Evolutionary conservation across 1,140 invertebrate species (phyloP).

Genomic region (Papilio aristodemus): DNA sequence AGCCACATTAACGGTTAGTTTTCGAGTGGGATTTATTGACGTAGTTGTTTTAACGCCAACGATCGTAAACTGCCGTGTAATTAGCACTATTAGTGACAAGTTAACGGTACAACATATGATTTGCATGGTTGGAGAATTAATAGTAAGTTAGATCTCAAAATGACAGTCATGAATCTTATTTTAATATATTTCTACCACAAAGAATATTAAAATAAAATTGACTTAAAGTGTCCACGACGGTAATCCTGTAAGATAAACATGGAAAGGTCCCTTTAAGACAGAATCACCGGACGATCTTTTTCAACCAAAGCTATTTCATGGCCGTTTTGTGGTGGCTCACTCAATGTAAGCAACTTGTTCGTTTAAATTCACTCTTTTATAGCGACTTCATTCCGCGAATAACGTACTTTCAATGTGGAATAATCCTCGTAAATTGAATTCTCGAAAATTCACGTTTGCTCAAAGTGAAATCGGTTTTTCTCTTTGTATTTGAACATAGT

Average conservation of each 20-base stretch:
- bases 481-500: background rate
- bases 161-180: no score
- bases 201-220: background rate
- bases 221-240: background rate
- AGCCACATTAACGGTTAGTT: conserved; percentile 2
- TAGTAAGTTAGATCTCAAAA: no score
- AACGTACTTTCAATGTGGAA: conserved; percentile 3
- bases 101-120: background rate
- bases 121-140: background rate
- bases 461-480: conserved; percentile 10
- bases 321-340: background rate
- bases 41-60: conserved; percentile 8
- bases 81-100: conserved; percentile 12
- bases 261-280: background rate
- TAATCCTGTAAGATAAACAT: conserved; percentile 18
- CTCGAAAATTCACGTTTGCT: background rate
- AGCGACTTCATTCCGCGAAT: background rate
- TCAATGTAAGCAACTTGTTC: background rate
- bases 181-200: no score
- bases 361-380: conserved; percentile 9
- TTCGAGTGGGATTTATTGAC: conserved; percentile 18
- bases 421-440: conserved; percentile 11
- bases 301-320: conserved; percentile 1
- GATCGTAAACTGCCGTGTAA: conserved; percentile 12
- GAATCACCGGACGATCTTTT: conserved; percentile 3